Evolutionary conservation across 2,888 invertebrate species (phyloP).

Genomic region (Calameuta filiformis): DNA sequence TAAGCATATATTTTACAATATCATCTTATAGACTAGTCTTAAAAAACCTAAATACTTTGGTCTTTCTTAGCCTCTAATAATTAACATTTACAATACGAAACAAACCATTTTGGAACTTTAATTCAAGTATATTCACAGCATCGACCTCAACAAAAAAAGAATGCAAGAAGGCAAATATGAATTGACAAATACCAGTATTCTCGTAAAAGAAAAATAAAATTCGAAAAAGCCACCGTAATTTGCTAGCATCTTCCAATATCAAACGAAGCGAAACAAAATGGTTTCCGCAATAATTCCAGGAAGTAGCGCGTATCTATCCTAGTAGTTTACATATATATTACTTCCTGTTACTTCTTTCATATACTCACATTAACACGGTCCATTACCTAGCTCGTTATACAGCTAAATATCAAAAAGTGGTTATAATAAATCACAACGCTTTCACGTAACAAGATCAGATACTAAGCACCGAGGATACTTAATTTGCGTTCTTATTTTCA

Average conservation of each 20-base stretch:
- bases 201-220: neutral
- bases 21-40: neutral
- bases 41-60: conserved; percentile 34
- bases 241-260: neutral
- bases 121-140: neutral
- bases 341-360: neutral
- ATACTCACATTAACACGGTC: neutral
- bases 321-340: neutral
- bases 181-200: neutral
- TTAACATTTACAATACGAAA: conserved; percentile 2
- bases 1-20: neutral
- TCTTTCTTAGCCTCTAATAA: conserved; percentile 33
- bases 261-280: neutral
- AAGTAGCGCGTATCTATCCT: neutral
- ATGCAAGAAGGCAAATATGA: neutral
- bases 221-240: neutral
- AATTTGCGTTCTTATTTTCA: conserved; percentile 42
- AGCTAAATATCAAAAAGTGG: neutral
- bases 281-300: neutral
- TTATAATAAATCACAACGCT: neutral
- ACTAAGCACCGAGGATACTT: neutral
- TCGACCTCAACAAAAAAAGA: neutral
- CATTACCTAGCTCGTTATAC: neutral
- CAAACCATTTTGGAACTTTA: neutral
- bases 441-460: neutral